Evolutionary conservation across 2,797 vertebrate species (phyloP), one percentile per base, ranked within the genome.

Genomic region (Lophura swinhoii): DNA sequence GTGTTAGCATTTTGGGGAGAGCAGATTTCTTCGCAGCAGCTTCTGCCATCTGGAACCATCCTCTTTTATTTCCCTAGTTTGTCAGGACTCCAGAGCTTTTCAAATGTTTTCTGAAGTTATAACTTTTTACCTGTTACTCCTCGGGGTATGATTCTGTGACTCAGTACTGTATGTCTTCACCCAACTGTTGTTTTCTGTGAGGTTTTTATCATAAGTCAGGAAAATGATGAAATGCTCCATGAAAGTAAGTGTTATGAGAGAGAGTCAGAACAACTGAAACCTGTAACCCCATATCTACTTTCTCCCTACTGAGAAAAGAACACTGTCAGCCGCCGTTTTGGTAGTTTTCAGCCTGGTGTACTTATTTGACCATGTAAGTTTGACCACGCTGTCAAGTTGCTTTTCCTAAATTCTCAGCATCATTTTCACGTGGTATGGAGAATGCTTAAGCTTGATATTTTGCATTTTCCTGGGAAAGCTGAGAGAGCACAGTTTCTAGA

Each of bases 141-240:
- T 73, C 1, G 0, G 11, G 53, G 41, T 82, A 79, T 44, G 14
- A 43, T 43, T 43, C 56, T 39, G n/a, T 41, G 46, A 66, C 51
- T 49, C 24, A 26, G 26, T 51, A 48, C 44, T 26, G 44, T 82
- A 33, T 77, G 18, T 22, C 39, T 33, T 73, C 64, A 14, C 29
- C 14, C 29, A 3, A 0, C 26, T 78, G n/a, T 31, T 58, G 29
- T 33, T 78, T 66, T 62, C 62, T 1, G 0, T 0, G 2, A n/a
- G n/a, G 31, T 37, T 71, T 66, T 78, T 84, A 22, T 62, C 4
- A 0, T 26, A 28, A 9, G 26, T 56, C 64, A 60, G 53, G 63
- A 63, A 44, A 75, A 69, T n/a, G n/a, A 22, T 58, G 20, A 82
- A 84, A n/a, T 49, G 31, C 31, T 73, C 18, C 22, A 11, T 44